Conservation (phyloP, 2,888 invertebrate genomes). For the Tenthredo scrophulariae region DNA sequence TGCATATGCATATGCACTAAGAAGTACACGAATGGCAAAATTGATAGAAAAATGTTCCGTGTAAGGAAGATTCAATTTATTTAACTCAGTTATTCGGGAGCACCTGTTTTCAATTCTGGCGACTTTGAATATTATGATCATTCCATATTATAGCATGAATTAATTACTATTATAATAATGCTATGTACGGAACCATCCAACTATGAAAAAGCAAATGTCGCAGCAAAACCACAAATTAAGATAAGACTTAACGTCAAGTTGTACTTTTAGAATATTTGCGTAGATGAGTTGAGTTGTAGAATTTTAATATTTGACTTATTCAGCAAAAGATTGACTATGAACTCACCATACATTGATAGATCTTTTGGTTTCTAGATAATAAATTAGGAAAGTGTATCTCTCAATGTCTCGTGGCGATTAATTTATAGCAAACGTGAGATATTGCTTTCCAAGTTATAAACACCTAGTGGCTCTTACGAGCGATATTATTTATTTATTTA, state of each 20-base stretch:
- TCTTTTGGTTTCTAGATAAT: slow-evolving; percentile 47
- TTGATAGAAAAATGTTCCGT: slow-evolving; percentile 1
- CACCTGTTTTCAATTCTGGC: slow-evolving; percentile 18
- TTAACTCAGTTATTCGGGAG: slow-evolving; percentile 15
- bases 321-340: slow-evolving; percentile 36
- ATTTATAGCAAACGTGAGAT: slow-evolving; percentile 11
- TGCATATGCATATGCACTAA: slow-evolving; percentile 8
- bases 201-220: slow-evolving; percentile 50
- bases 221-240: slow-evolving; percentile 44
- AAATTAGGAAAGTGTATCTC: slow-evolving; percentile 32
- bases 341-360: slow-evolving; percentile 36
- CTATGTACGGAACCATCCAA: neutral
- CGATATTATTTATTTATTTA: slow-evolving; percentile 51
- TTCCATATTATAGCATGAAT: slow-evolving; percentile 23
- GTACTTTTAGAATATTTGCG: slow-evolving; percentile 35
- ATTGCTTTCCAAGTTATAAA: slow-evolving; percentile 45
- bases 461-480: slow-evolving; percentile 44
- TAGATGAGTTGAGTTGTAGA: neutral
- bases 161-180: slow-evolving; percentile 9
- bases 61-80: neutral
- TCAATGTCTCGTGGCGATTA: neutral
- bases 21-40: neutral
- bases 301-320: slow-evolving; percentile 42
- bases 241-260: slow-evolving; percentile 36
- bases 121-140: slow-evolving; percentile 33